Evolutionary conservation across 1,140 invertebrate genomes (phyloP).

Genomic region (Caenorhabditis briggsae): DNA sequence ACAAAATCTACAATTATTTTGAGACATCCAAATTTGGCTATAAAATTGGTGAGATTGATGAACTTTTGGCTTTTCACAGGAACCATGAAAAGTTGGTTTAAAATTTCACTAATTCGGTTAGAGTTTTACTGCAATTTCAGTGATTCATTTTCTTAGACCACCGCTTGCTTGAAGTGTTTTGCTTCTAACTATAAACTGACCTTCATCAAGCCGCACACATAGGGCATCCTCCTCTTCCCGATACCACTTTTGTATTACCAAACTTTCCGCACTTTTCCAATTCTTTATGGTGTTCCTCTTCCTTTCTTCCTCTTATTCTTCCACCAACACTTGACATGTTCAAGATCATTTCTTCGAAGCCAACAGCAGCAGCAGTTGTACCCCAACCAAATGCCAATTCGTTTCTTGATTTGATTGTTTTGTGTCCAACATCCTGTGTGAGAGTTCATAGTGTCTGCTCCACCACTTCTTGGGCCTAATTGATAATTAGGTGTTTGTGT

Average conservation of each 20-base stretch:
- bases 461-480: neutral
- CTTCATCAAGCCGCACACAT: neutral
- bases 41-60: too few relatives aligned
- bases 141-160: neutral
- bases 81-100: too few relatives aligned
- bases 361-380: slow-evolving; percentile 16
- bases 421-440: neutral
- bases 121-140: too few relatives aligned
- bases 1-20: too few relatives aligned
- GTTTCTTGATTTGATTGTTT: slow-evolving; percentile 51
- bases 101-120: too few relatives aligned
- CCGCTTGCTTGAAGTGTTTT: neutral
- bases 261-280: slow-evolving; percentile 23
- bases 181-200: slow-evolving; percentile 17
- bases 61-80: too few relatives aligned
- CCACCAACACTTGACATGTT: slow-evolving; percentile 35
- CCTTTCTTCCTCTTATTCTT: neutral
- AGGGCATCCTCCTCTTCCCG: neutral
- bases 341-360: slow-evolving; percentile 32
- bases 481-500: slow-evolving; percentile 56
- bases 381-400: slow-evolving; percentile 12
- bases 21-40: too few relatives aligned
- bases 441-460: neutral
- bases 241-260: slow-evolving; percentile 26
- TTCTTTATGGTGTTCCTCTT: slow-evolving; percentile 18